Percentiles rank a stretch among this genome's conserved stretches.
Conservation (phyloP, 2,113 vertebrate species). For the Dissostichus mawsoni region DNA sequence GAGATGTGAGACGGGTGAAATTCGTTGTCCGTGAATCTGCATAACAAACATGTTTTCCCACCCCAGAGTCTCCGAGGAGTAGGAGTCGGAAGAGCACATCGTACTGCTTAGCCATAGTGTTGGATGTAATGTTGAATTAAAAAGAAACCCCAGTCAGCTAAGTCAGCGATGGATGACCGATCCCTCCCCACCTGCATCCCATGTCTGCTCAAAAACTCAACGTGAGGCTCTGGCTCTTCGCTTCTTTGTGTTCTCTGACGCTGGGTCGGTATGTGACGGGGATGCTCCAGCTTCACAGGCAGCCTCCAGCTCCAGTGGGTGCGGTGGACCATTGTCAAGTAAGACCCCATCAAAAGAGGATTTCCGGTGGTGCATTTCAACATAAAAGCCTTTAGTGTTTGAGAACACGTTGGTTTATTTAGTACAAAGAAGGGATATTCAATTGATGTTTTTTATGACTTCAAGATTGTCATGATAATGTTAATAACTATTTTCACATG, state of each 20-base stretch:
- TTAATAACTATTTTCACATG: no score
- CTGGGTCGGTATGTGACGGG: slow-evolving; percentile 37
- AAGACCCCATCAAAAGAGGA: accelerated
- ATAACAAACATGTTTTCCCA: slow-evolving; percentile 98
- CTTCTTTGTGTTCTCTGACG: slow-evolving; percentile 32
- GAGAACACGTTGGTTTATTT: neutral
- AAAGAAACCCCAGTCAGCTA: slow-evolving; percentile 67
- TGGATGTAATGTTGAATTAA: slow-evolving; percentile 25
- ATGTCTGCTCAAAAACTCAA: slow-evolving; percentile 68
- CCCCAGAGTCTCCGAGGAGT: slow-evolving; percentile 96
- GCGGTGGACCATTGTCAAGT: slow-evolving; percentile 71
- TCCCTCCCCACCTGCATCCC: slow-evolving; percentile 56
- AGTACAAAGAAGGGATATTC: neutral
- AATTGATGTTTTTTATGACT: neutral
- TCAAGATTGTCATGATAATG: neutral
- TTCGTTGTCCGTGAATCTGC: slow-evolving; percentile 98
- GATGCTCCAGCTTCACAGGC: slow-evolving; percentile 62
- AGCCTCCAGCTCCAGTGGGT: slow-evolving; percentile 73
- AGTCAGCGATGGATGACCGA: slow-evolving; percentile 66
- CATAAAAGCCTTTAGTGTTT: slow-evolving; percentile 10
- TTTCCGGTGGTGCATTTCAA: slow-evolving; percentile 42
- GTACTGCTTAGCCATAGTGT: slow-evolving; percentile 95
- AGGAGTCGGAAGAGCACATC: slow-evolving; percentile 97
- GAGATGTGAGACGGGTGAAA: slow-evolving; percentile 98
- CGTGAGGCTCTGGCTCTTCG: slow-evolving; percentile 15